phyloP scores from a whole-genome alignment of 64 coral and sea anemone species.

The Montipora cactus region DNA sequence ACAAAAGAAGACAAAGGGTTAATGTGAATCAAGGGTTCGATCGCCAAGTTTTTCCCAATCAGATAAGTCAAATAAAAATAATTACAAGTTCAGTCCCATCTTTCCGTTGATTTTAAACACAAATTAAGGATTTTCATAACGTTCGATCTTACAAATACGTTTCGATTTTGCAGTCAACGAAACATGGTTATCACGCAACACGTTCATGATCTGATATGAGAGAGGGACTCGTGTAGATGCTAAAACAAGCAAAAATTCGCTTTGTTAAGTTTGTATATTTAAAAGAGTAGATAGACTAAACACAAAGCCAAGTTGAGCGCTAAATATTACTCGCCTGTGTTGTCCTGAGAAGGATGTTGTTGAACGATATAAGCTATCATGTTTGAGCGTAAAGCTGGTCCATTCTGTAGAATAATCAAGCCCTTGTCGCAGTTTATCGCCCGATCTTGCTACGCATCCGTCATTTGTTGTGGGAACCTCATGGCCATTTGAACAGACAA shows the following conservation, averaged over 20 bases:
- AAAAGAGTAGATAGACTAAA: slow-evolving; percentile 12
- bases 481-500: not conserved
- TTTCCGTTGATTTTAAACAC: not conserved
- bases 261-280: slow-evolving; percentile 27
- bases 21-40: not conserved
- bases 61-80: slow-evolving; percentile 29
- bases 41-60: not conserved
- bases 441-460: not conserved
- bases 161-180: not conserved
- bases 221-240: not conserved
- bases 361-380: slow-evolving; percentile 39
- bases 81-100: not conserved
- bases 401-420: not conserved
- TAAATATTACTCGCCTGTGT: slow-evolving; percentile 44
- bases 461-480: not conserved
- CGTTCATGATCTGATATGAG: not conserved
- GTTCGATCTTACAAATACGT: not conserved
- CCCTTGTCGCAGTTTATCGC: not conserved
- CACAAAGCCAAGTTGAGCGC: not conserved
- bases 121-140: not conserved
- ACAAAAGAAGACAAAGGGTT: no score
- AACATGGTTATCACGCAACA: not conserved
- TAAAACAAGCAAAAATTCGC: slow-evolving; percentile 1
- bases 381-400: not conserved
- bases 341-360: slow-evolving; percentile 40